phyloP scores from a whole-genome alignment of 2,797 vertebrate species.

The Moxostoma hubbsi region DNA sequence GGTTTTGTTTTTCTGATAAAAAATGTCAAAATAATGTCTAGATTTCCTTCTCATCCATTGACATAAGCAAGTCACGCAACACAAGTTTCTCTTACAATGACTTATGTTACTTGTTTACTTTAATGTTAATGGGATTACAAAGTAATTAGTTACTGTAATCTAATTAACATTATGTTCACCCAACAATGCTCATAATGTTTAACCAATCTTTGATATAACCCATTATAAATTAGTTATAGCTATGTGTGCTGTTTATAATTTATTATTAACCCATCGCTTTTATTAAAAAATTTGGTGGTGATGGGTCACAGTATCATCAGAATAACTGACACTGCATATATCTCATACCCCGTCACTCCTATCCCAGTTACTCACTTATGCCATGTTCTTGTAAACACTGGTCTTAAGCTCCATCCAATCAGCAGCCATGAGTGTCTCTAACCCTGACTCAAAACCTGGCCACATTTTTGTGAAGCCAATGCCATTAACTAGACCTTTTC shows the following conservation, averaged over 20 bases:
- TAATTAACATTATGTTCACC: too few relatives aligned
- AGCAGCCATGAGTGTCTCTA: neutral
- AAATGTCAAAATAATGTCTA: too few relatives aligned
- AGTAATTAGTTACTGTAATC: too few relatives aligned
- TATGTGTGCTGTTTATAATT: slow-evolving; percentile 3
- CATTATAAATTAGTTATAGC: neutral
- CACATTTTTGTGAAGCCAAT: neutral
- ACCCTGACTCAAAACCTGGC: neutral
- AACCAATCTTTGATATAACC: neutral
- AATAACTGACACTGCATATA: neutral
- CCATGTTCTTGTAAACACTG: neutral
- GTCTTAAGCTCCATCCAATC: neutral
- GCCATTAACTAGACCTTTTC: neutral
- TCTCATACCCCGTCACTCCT: slow-evolving; percentile 12
- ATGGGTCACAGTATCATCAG: slow-evolving; percentile 1
- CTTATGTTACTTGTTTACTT: too few relatives aligned
- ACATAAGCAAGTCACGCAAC: too few relatives aligned
- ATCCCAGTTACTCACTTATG: neutral
- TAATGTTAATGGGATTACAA: too few relatives aligned
- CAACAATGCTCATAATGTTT: neutral
- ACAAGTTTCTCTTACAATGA: too few relatives aligned
- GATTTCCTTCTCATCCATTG: too few relatives aligned
- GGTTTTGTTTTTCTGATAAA: too few relatives aligned
- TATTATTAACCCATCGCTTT: slow-evolving; percentile 33
- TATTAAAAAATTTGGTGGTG: too few relatives aligned